These are phyloP conservation scores for Drosophila longiperda DNA, from an alignment of 2,888 invertebrate genomes.

Conservation along the genomic window DNA sequence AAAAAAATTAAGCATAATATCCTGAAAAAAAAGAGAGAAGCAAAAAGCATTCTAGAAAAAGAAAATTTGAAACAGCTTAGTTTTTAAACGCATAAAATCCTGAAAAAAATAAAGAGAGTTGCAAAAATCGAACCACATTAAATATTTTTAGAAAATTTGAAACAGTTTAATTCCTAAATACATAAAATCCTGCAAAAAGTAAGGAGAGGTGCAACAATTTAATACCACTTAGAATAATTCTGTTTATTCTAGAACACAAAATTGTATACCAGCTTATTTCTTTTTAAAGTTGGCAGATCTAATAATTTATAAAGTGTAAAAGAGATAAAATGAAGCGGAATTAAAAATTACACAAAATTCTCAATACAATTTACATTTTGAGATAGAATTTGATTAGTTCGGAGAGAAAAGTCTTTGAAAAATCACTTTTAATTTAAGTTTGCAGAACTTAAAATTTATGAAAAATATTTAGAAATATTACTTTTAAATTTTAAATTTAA, in stretches of 20 bases:
- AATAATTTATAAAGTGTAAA: too few relatives aligned
- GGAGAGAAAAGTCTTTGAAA: fast-evolving
- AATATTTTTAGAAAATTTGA: neutral
- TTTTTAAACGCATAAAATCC: too few relatives aligned
- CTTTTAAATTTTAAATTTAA: too few relatives aligned
- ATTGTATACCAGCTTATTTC: neutral
- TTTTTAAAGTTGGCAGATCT: too few relatives aligned
- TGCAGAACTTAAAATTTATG: neutral
- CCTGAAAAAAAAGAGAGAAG: too few relatives aligned
- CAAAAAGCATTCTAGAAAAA: too few relatives aligned
- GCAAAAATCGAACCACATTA: too few relatives aligned
- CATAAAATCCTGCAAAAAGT: neutral
- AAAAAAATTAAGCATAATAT: too few relatives aligned
- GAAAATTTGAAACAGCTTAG: too few relatives aligned
- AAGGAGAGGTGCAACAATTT: neutral
- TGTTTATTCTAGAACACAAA: neutral
- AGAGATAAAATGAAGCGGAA: neutral
- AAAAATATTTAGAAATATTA: too few relatives aligned
- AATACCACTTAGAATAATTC: fast-evolving
- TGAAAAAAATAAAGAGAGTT: too few relatives aligned
- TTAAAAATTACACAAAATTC: neutral
- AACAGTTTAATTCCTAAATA: neutral
- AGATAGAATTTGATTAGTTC: neutral
- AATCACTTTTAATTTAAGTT: neutral
- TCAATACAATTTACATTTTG: neutral